Evolutionary conservation across 1,140 invertebrate genomes (phyloP), one percentile per base, ranked within the genome.

Genomic region (Atta cephalotes): DNA sequence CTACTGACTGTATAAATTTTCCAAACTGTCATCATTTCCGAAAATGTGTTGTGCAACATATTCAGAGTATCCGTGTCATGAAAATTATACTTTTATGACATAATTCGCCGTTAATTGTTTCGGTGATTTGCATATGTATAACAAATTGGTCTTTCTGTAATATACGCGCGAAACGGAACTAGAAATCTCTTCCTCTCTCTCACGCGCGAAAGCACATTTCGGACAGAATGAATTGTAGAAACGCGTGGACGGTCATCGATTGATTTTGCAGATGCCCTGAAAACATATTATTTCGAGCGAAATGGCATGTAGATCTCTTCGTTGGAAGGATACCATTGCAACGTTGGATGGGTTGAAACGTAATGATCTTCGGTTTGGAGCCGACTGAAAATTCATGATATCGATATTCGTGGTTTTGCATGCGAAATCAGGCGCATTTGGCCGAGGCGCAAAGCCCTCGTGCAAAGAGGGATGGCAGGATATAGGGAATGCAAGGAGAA

Each of bases 361-460:
- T 84, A 84, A 84, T 84, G 70, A 84, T 84, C 70, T 74, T 74
- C 56, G 25, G 70, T 21, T 84, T 63, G 39, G 39, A 53, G 60
- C 35, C 35, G 77, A 66, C 79, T 84, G 80, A 84, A 87, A 74
- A 87, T 87, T 85, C 79, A 87, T 85, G 76, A 56, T 31, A 87
- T 87, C 86, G 86, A 87, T 87, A 87, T 87, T 87, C 80, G 80
- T 68, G 80, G 70, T 84, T 87, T 79, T 85, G 80, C 81, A 87
- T 87, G 80, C 79, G 53, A 51, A 87, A 85, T 82, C 70, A 63
- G 35, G 31, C 21, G n/a, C 80, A 87, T 87, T 87, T 85, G 86
- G 86, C 80, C 80, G 66, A 63, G 56, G 16, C 31, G 85, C 85
- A 82, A 82, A 72, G 28, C 45, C 12, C 39, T 49, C 35, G 68